Conservation (phyloP, 2,797 vertebrate species). For the Adrianichthys oophorus region DNA sequence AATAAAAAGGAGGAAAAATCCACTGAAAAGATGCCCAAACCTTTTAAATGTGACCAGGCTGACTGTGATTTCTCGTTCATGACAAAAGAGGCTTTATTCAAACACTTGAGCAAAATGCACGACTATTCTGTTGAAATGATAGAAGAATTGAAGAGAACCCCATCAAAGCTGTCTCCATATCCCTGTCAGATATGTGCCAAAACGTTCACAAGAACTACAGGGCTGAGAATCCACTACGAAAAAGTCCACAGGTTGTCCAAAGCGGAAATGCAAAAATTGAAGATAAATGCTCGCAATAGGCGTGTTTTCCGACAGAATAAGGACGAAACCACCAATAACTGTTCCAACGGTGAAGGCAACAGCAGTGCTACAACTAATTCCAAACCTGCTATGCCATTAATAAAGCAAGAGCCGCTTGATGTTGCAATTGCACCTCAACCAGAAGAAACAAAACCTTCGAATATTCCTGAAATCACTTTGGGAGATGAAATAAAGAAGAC, state of each 20-base stretch:
- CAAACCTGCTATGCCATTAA: slow-evolving; percentile 19
- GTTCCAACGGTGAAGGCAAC: slow-evolving; percentile 27
- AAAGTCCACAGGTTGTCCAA: slow-evolving; percentile 94
- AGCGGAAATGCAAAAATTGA: slow-evolving; percentile 90
- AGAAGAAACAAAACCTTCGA: slow-evolving; percentile 36
- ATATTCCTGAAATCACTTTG: slow-evolving; percentile 29
- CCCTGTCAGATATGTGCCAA: slow-evolving; percentile 94
- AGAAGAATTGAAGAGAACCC: slow-evolving; percentile 93
- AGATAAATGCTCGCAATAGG: slow-evolving; percentile 78
- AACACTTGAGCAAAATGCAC: slow-evolving; percentile 92
- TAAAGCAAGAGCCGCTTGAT: slow-evolving; percentile 75
- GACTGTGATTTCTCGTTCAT: slow-evolving; percentile 94
- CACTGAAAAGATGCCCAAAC: slow-evolving; percentile 86
- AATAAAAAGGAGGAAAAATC: slow-evolving; percentile 77
- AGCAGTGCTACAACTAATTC: slow-evolving; percentile 5
- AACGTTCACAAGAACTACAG: slow-evolving; percentile 98
- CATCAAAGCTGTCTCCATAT: slow-evolving; percentile 94
- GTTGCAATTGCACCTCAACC: slow-evolving; percentile 62
- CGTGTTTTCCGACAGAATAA: slow-evolving; percentile 60
- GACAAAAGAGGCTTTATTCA: slow-evolving; percentile 98
- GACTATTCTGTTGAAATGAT: slow-evolving; percentile 92
- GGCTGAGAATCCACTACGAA: slow-evolving; percentile 96
- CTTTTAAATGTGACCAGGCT: slow-evolving; percentile 91
- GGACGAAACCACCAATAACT: slow-evolving; percentile 11
- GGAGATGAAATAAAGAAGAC: slow-evolving; percentile 28